Evolutionary conservation across 1,140 invertebrate species (phyloP), one percentile per base, ranked within the genome.

Genomic region (Drosophila serrata): DNA sequence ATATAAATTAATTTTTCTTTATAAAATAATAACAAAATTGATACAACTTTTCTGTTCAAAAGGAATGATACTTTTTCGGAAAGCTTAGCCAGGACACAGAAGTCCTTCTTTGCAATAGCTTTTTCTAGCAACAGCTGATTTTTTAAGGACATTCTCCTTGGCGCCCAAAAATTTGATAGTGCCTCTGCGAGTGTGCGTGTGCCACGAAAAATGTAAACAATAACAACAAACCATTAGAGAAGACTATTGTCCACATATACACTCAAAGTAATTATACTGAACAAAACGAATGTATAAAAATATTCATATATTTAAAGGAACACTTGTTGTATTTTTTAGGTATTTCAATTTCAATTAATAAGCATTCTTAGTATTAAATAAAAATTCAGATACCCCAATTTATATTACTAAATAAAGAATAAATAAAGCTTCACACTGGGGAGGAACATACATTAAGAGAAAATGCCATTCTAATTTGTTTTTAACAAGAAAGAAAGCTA

Each of bases 191-290:
- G 29, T 68, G 63, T 67, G 42, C 48, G 63, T 49, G 24, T 22
- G 22, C 27, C 24, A 33, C 9, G 11, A 9, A 17, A 74, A 86
- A 75, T 53, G 82, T 85, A 85, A 85, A 85, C 82, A 85, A 85
- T 81, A 86, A 81, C 82, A 85, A 85, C 81, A 85, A 85, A 76
- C 42, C 29, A 31, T 5, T 60, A 24, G 13, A 59, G 24, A 22
- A 31, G 55, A 55, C 62, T n/a, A 6, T 46, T n/a, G 9, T n/a
- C 15, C 13, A 27, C 22, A 27, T 19, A 24, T 27, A 29, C 39
- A 68, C 43, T 37, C 19, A 7, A 17, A 58, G 15, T 7, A 49
- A 33, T 4, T 2, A 19, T 3, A 57, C 8, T 9, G 22, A 19
- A 84, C 48, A 33, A 4, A 33, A 12, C 4, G 11, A 33, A 12